phyloP scores from a whole-genome alignment of 2,113 vertebrate genomes.

The Ammodytes dubius region DNA sequence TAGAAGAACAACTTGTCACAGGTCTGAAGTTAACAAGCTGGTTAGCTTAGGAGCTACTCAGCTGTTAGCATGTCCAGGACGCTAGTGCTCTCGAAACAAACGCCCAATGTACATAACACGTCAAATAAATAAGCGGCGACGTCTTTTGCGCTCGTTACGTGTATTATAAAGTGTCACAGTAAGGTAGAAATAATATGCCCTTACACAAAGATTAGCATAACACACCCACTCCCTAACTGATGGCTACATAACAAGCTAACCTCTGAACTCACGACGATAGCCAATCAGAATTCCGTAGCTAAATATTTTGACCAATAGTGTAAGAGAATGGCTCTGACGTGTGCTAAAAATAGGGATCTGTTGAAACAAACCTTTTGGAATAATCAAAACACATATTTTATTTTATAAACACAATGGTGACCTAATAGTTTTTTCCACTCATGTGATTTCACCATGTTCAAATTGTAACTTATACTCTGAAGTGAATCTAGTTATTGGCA shows the following conservation, averaged over 20 bases:
- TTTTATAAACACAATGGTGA: neutral
- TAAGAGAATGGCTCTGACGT: slow-evolving; percentile 21
- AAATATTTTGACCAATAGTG: slow-evolving; percentile 57
- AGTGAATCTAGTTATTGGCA: neutral
- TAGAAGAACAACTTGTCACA: neutral
- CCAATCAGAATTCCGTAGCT: slow-evolving; percentile 56
- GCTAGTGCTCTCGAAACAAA: neutral
- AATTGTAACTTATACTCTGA: neutral
- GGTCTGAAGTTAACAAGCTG: neutral
- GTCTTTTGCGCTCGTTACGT: neutral
- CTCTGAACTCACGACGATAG: slow-evolving; percentile 23
- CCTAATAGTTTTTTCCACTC: neutral
- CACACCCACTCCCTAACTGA: neutral
- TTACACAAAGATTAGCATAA: neutral
- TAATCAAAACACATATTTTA: neutral
- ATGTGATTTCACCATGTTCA: neutral
- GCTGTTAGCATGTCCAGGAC: slow-evolving; percentile 41
- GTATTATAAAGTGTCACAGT: neutral
- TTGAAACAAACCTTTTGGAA: neutral
- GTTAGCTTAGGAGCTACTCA: slow-evolving; percentile 17
- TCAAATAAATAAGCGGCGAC: neutral
- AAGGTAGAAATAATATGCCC: neutral
- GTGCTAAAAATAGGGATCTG: neutral
- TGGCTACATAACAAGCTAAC: slow-evolving; percentile 56
- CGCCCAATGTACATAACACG: neutral